These are phyloP conservation scores for Eupithecia insigniata DNA, from an alignment of 2,888 invertebrate genomes.

Conservation along the genomic window DNA sequence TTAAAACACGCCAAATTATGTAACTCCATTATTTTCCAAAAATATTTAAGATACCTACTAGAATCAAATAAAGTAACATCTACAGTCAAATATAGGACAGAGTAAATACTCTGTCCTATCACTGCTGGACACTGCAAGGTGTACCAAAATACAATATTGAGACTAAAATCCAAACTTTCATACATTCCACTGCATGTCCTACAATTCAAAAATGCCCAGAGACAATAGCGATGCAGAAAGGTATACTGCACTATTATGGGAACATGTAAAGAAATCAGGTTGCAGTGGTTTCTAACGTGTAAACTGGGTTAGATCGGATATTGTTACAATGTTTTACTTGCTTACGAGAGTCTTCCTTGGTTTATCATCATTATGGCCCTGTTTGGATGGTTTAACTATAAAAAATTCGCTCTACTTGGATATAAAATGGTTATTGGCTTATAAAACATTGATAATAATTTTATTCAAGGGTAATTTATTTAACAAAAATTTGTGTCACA, in stretches of 20 bases:
- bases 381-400: background rate
- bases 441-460: too few relatives aligned
- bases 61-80: too few relatives aligned
- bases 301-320: slow-evolving; percentile 43
- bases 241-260: slow-evolving; percentile 31
- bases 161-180: background rate
- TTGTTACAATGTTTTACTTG: slow-evolving; percentile 17
- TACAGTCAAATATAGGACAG: too few relatives aligned
- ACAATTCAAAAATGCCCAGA: background rate
- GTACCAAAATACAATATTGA: background rate
- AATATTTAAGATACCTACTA: too few relatives aligned
- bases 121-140: background rate
- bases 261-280: slow-evolving; percentile 40
- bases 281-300: slow-evolving; percentile 43
- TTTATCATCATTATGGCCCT: background rate
- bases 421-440: too few relatives aligned
- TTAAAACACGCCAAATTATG: too few relatives aligned
- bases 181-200: background rate
- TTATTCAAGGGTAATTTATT: too few relatives aligned
- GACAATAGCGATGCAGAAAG: background rate
- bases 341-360: slow-evolving; percentile 3
- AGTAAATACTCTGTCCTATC: too few relatives aligned
- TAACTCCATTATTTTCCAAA: too few relatives aligned
- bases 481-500: too few relatives aligned
- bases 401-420: too few relatives aligned